Base-by-base conservation (phyloP, 1,140 invertebrate genomes). In the Cydia fagiglandana region DNA sequence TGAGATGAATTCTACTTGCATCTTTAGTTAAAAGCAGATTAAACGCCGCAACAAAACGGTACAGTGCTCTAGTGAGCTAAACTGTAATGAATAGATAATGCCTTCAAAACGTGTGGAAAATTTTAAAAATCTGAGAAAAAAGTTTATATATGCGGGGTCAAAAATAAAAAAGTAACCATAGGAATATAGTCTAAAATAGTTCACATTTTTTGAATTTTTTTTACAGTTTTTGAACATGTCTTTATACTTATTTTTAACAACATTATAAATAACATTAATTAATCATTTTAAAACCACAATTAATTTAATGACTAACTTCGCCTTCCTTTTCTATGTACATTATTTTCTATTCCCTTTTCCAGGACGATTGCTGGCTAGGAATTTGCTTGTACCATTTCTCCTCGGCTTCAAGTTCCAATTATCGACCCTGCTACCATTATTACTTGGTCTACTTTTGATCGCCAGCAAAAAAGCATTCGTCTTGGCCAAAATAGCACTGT, bases 391-490 rank as follows among this genome's bases (percentile, higher is more conserved):
- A 47, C 96, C 96, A 28, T 94, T 96, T 84, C 93, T 97, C 0
- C 89, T 96, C 30, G 96, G 96, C 10, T 94, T 96, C 64, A 97
- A 97, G 90, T 96, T 96, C 84, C 96, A 96, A 78, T 84, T 96
- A 56, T 94, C 95, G 0, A 96, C 96, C 0, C 84, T 97, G 61
- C 88, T 97, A 15, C 96, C 96, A 0, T 86, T 97, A 75, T 80
- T 96, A 0, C 95, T 97, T 77, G 96, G 96, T 1, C 82, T 95
- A 13, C 86, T 96, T 45, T 93, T 96, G 64, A 73, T 97, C 34
- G 86, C 96, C 4, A 95, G 95, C 7, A 96, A 96, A 83, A 97
- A 97, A 83, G 96, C 96, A 0, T 93, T 96, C 34, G 84, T 96
- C 1, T 77, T 97, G 9, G 95, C 95, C 17, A 97, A 97, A 88